These are phyloP conservation scores for Caenorhabditis sp. DNA, from an alignment of 2,888 invertebrate genomes.

Conservation along the genomic window DNA sequence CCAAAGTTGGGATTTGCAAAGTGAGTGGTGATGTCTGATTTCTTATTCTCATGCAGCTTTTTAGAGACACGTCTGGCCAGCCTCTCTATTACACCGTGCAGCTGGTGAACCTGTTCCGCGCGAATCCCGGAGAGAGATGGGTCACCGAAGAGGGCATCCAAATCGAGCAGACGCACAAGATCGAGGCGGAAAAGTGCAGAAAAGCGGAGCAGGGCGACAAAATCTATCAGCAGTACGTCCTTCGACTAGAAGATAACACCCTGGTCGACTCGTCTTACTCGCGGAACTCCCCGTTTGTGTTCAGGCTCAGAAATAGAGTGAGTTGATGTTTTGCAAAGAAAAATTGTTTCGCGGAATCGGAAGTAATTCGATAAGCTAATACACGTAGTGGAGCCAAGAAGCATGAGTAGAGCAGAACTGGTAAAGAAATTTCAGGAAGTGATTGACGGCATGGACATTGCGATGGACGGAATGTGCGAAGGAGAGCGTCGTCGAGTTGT, in stretches of 20 bases:
- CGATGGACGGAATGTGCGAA: constrained; percentile 59
- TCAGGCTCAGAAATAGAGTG: constrained; percentile 44
- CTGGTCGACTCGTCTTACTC: constrained; percentile 54
- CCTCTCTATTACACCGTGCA: constrained; percentile 54
- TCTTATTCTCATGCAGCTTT: constrained; percentile 3
- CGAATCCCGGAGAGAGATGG: constrained; percentile 52
- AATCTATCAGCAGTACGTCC: constrained; percentile 51
- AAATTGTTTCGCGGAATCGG: constrained; percentile 5
- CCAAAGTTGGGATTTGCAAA: constrained; percentile 50
- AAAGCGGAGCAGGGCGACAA: constrained; percentile 54
- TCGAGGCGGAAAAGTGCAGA: constrained; percentile 37
- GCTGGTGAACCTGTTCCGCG: constrained; percentile 52
- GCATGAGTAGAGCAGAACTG: no score
- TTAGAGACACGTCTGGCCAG: constrained; percentile 37
- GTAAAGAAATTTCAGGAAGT: no score
- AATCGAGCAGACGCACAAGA: constrained; percentile 59
- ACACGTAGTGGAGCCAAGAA: no score
- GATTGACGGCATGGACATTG: constrained; percentile 59
- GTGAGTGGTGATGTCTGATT: constrained; percentile 19
- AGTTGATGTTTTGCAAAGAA: background rate
- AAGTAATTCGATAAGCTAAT: no score
- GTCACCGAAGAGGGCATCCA: constrained; percentile 55
- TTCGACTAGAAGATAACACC: constrained; percentile 48
- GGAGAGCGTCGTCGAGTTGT: constrained; percentile 57
- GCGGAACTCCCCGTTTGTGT: constrained; percentile 50